phyloP scores from a whole-genome alignment of 1,140 invertebrate genomes.

The Cheumatopsyche charites region DNA sequence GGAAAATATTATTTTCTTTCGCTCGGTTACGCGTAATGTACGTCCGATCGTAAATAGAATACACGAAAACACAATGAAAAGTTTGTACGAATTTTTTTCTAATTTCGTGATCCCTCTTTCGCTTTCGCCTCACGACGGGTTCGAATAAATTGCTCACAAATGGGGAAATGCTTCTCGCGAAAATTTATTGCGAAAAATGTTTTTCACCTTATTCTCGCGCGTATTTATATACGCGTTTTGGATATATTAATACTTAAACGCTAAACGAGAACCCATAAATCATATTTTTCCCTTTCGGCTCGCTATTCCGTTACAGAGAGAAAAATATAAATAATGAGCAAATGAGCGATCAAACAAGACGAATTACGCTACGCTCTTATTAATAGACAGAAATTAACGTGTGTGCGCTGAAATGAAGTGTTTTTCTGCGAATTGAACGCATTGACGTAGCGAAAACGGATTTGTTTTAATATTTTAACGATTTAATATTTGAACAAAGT shows the following conservation, averaged over 20 bases:
- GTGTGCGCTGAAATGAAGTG: too few relatives aligned
- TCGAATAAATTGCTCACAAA: constrained; percentile 26
- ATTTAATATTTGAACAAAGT: too few relatives aligned
- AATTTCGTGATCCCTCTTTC: constrained; percentile 8
- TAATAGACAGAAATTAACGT: too few relatives aligned
- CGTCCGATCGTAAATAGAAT: too few relatives aligned
- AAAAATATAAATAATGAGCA: constrained; percentile 2
- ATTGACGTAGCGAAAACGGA: too few relatives aligned
- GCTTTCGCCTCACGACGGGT: constrained; percentile 14
- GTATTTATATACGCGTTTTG: neutral
- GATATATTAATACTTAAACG: neutral
- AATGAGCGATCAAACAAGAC: neutral
- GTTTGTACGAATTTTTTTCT: neutral
- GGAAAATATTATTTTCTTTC: too few relatives aligned
- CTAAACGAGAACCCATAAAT: neutral
- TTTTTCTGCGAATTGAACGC: too few relatives aligned
- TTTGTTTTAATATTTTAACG: too few relatives aligned
- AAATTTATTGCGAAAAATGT: constrained; percentile 11
- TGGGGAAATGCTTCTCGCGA: constrained; percentile 4
- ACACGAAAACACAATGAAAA: too few relatives aligned
- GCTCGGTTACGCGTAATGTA: too few relatives aligned
- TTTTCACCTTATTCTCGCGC: neutral
- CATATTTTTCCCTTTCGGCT: neutral
- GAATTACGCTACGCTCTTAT: too few relatives aligned
- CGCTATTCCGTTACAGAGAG: neutral